A percentile compares a stretch with the other conserved stretches of the same genome.
Evolutionary conservation across 1,140 invertebrate genomes (phyloP).

Genomic region (Leptonema lineaticorne): DNA sequence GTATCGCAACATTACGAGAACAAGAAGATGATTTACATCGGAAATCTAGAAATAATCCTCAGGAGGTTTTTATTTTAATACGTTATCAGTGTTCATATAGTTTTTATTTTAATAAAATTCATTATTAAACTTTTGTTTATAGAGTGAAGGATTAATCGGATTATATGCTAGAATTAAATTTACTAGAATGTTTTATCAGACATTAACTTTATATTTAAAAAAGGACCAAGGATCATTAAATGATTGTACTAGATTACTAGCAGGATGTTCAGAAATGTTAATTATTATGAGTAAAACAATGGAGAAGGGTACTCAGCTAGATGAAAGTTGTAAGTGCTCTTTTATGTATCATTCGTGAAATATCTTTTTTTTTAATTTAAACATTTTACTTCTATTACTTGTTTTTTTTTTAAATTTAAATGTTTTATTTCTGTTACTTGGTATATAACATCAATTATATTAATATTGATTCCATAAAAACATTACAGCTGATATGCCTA

Average conservation of each 20-base stretch:
- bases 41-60: slow-evolving; percentile 63
- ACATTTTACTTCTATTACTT: neutral
- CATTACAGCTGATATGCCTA: slow-evolving; percentile 57
- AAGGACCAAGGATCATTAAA: slow-evolving; percentile 51
- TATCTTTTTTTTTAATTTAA: no score
- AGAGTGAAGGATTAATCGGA: slow-evolving; percentile 64
- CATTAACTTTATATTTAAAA: slow-evolving; percentile 67
- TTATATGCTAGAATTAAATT: slow-evolving; percentile 82
- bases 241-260: slow-evolving; percentile 60
- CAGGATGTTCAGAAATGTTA: slow-evolving; percentile 71
- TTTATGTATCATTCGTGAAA: neutral
- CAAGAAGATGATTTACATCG: slow-evolving; percentile 89
- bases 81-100: slow-evolving; percentile 1
- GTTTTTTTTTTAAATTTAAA: neutral
- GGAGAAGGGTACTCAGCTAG: slow-evolving; percentile 71
- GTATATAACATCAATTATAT: neutral
- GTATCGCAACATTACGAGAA: slow-evolving; percentile 81
- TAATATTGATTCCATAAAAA: neutral
- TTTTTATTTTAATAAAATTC: slow-evolving; percentile 9
- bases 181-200: slow-evolving; percentile 81
- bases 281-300: slow-evolving; percentile 78
- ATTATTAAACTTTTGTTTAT: slow-evolving; percentile 35
- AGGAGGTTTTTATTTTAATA: slow-evolving; percentile 49
- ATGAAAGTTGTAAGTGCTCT: slow-evolving; percentile 64
- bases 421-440: neutral